Base-by-base conservation (phyloP, 2,888 invertebrate genomes). In the Lapara coniferarum region DNA sequence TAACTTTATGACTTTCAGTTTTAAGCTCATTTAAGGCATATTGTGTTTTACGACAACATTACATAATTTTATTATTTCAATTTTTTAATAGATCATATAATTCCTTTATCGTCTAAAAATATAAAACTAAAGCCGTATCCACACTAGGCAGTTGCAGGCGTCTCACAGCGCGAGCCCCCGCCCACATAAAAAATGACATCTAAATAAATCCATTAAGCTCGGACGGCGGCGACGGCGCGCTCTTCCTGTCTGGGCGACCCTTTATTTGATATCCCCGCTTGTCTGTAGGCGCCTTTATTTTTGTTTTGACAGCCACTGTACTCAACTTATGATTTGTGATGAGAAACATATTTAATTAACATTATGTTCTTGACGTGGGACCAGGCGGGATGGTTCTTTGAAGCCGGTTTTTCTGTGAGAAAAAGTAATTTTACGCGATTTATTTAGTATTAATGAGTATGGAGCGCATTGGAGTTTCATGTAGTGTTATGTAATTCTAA, bases 181-280 rank as follows among this genome's bases (percentile, higher is more conserved):
- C 93, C 93, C 93, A 93, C 93, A 92, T 93, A 93, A 93, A 93
- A 93, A 93, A 93, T 93, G 93, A 93, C 93, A 92, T 93, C 93
- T 93, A 93, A 93, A 93, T 93, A 93, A 92, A 93, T 93, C 93
- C 93, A 93, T 93, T 93, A 92, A 84, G 87, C 78, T 63, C 30
- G 68, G 71, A 71, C 78, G 78, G 78, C 72, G 78, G 79, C 82
- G 81, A 83, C 81, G 85, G 81, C 77, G 74, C 66, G 84, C 83
- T 89, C 90, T 91, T 92, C 92, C 91, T 91, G 91, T 90, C 87
- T 85, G 82, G 84, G 82, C 85, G 87, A 85, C 89, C 90, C 89
- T 90, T 91, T 89, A 90, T 89, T 85, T 84, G 84, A 83, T 85
- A 83, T 79, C 79, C 77, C 78, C 78, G 79, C 85, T 77, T 78